Evolutionary conservation across 2,113 vertebrate genomes (phyloP), one percentile per base, ranked within the genome.

Genomic region (Raja brachyura): DNA sequence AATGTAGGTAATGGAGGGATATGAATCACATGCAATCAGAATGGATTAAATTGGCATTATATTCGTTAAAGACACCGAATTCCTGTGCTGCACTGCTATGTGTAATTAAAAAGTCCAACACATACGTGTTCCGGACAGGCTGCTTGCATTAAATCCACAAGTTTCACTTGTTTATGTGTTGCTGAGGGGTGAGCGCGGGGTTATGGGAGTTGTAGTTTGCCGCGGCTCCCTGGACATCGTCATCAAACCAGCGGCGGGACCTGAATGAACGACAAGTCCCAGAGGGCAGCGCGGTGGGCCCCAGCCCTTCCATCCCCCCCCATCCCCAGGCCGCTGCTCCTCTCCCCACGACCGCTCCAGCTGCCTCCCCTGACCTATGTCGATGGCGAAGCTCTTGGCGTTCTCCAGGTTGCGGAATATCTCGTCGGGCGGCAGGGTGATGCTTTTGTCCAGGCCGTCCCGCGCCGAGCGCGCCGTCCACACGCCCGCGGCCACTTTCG

Each of bases 401-500:
- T 99, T 99, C 94, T 98, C 98, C 95, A 99, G 94, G 94, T 99
- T 99, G 76, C 98, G 97, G 94, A 99, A 99, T 94, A 99, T 98
- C 93, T 99, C 98, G 94, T 99, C 98, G 0, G 98, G 97, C 16
- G 98, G 98, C 11, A 99, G 97, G 61, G 96, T 98, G 94, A 99
- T 99, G 97, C 98, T 99, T 96, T 98, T 99, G 95, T 98, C 98
- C 97, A 98, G 97, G 94, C 97, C 96, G 93, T 97, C 90, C 31
- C 90, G 90, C 33, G 90, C 39, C 20, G 90, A 92, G 33, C 66
- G 68, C 66, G 90, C 48, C 90, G 90, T 92, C 39, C 90, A 39
- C 6, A 92, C 90, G 20, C 66, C 90, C 39, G 66, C 90, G 1
- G 22, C 31, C 33, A 22, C 90, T 68, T 92, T 92, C 90, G 66